Conservation (phyloP, 2,113 vertebrate genomes). For the Ornithorhynchus anatinus region DNA sequence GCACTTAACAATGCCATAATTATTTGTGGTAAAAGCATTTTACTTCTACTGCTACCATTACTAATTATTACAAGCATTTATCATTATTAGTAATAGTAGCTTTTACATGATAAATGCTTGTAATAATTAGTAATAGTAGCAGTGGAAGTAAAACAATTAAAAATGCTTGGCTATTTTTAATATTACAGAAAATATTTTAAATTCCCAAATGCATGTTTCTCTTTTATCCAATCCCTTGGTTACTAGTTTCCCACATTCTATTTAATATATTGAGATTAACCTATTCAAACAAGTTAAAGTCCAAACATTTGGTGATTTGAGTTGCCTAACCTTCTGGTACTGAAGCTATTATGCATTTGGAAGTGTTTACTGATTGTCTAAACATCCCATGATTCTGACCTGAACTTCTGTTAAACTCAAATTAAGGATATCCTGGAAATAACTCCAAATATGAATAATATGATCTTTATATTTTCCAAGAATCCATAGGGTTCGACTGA, state of each 20-base stretch:
- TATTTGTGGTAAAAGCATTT: too few species aligned
- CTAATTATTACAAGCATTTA: too few species aligned
- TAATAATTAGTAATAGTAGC: too few species aligned
- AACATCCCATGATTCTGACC: slow-evolving; percentile 38
- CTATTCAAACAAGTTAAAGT: slow-evolving; percentile 39
- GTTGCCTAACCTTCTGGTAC: slow-evolving; percentile 35
- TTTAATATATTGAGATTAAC: slow-evolving; percentile 30
- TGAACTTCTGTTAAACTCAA: slow-evolving; percentile 28
- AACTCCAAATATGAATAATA: slow-evolving; percentile 9
- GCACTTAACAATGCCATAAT: too few species aligned
- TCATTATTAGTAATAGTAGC: too few species aligned
- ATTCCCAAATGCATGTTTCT: too few species aligned
- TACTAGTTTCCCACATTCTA: not conserved
- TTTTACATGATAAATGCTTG: too few species aligned
- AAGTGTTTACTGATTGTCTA: slow-evolving; percentile 56
- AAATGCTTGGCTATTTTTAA: too few species aligned
- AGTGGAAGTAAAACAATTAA: too few species aligned
- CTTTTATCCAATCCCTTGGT: not conserved
- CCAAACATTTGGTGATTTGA: slow-evolving; percentile 16
- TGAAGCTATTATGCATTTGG: slow-evolving; percentile 48
- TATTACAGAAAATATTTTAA: too few species aligned
- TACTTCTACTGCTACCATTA: too few species aligned
- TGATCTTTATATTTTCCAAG: slow-evolving; percentile 5
- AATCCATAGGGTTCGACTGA: not conserved
- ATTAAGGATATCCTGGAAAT: slow-evolving; percentile 1